Base-by-base conservation (phyloP, 2,113 vertebrate genomes). In the Chamaetylas fuelleborni region DNA sequence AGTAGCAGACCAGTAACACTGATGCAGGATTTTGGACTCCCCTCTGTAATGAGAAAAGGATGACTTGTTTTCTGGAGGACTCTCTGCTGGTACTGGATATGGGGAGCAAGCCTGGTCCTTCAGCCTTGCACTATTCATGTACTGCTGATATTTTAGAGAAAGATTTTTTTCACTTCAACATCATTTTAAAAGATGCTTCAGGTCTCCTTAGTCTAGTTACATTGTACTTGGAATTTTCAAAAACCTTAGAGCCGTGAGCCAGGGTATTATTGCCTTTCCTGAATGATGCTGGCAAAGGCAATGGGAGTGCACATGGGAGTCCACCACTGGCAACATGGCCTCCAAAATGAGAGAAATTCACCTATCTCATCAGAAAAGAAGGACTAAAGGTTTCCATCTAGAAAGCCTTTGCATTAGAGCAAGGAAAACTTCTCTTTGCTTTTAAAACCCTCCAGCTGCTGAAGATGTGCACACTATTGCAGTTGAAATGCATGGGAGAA, bases 41-140 rank as follows among this genome's bases (percentile, higher is more conserved):
- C 8, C 23, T 73, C 40, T 81, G 15, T 18, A 14, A 8, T 34
- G 33, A 60, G 69, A 28, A 58, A 47, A 74, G 5, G 19, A 22
- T 9, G 36, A n/a, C 19, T 29, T 20, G 19, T 43, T 82, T 76
- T 50, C 34, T 69, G 53, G 29, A 56, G 36, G 20, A 7, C 7
- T 33, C 19, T 67, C 16, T 62, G 19, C 61, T 77, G 45, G 14
- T 18, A 2, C 26, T 29, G 85, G 34, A 8, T 7, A 5, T 0
- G 7, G 7, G 18, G 16, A 54, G 38, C 23, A 56, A 54, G 56
- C 60, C 48, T 88, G 51, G 34, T 76, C 53, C 28, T 77, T 79
- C 12, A 11, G 67, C 54, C 58, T 38, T 23, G 20, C 0, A 0
- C 18, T 24, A 3, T 43, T 58, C 28, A 8, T 4, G 2, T 18